A percentile compares a stretch with the other conserved stretches of the same genome.
These are phyloP conservation scores for Megathymus violae DNA, from an alignment of 1,140 invertebrate genomes.

Conservation along the genomic window DNA sequence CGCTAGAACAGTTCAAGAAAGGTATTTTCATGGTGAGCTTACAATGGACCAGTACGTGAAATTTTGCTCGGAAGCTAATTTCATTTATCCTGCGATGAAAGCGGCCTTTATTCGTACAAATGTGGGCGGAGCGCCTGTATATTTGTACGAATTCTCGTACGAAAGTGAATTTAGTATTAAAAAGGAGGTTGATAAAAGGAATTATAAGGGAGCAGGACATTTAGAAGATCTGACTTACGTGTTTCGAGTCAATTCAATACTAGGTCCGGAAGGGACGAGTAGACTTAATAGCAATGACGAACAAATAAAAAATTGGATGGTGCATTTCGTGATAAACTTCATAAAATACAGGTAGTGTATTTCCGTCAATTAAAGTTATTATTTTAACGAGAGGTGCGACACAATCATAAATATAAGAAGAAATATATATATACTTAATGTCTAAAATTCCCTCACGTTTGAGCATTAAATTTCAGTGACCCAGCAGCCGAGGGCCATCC, in stretches of 20 bases:
- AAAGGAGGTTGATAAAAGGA: conserved; percentile 42
- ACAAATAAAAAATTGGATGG: conserved; percentile 54
- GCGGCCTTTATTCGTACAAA: conserved; percentile 47
- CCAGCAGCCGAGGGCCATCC: conserved; percentile 39
- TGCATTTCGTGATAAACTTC: conserved; percentile 55
- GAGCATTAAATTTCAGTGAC: conserved; percentile 42
- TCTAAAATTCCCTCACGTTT: not conserved
- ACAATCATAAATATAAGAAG: not conserved
- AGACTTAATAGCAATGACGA: conserved; percentile 35
- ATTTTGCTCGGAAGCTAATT: conserved; percentile 56
- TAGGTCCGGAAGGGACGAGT: conserved; percentile 33
- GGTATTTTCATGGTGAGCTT: conserved; percentile 52
- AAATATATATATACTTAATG: not conserved
- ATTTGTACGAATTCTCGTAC: conserved; percentile 63
- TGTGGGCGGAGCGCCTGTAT: conserved; percentile 49
- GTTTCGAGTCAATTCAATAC: conserved; percentile 56
- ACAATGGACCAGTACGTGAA: conserved; percentile 56
- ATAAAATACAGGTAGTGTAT: conserved; percentile 54
- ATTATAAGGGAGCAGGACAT: conserved; percentile 60
- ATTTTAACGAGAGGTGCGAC: no score
- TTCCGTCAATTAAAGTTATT: not conserved
- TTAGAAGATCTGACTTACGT: conserved; percentile 68
- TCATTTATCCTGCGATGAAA: conserved; percentile 62
- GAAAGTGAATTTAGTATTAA: conserved; percentile 49
- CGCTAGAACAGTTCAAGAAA: conserved; percentile 42